These are phyloP conservation scores for Rhagonycha lutea DNA, from an alignment of 2,888 invertebrate species.

Conservation along the genomic window DNA sequence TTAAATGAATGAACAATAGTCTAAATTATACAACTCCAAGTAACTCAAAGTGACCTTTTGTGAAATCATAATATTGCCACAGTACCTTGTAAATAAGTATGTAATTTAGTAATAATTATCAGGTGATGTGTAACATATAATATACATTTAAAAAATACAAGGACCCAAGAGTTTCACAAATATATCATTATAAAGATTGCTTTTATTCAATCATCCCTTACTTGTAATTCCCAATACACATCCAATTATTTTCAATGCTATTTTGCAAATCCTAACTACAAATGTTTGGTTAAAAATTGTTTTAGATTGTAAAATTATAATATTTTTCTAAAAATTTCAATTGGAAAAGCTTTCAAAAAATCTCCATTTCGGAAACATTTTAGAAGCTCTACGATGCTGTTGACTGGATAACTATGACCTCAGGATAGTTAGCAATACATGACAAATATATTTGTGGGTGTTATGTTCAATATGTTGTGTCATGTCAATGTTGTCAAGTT, in stretches of 20 bases:
- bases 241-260: background rate
- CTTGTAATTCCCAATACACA: background rate
- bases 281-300: too few relatives aligned
- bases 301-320: too few relatives aligned
- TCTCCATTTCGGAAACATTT: too few relatives aligned
- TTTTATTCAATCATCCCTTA: background rate
- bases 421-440: too few relatives aligned
- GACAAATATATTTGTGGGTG: too few relatives aligned
- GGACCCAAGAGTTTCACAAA: constrained; percentile 49
- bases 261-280: too few relatives aligned
- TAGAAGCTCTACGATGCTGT: too few relatives aligned
- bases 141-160: constrained; percentile 40
- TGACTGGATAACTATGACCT: too few relatives aligned
- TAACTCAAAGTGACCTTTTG: constrained; percentile 54
- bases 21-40: constrained; percentile 45
- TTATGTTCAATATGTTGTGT: too few relatives aligned
- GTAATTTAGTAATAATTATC: constrained; percentile 47
- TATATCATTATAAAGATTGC: constrained; percentile 42
- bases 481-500: too few relatives aligned
- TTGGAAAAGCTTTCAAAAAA: too few relatives aligned
- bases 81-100: constrained; percentile 55
- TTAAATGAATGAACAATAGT: constrained; percentile 28
- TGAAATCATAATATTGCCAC: constrained; percentile 50
- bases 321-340: too few relatives aligned
- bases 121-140: constrained; percentile 46